These are phyloP conservation scores for Brachylomia viminalis DNA, from an alignment of 2,888 invertebrate species.

Conservation along the genomic window DNA sequence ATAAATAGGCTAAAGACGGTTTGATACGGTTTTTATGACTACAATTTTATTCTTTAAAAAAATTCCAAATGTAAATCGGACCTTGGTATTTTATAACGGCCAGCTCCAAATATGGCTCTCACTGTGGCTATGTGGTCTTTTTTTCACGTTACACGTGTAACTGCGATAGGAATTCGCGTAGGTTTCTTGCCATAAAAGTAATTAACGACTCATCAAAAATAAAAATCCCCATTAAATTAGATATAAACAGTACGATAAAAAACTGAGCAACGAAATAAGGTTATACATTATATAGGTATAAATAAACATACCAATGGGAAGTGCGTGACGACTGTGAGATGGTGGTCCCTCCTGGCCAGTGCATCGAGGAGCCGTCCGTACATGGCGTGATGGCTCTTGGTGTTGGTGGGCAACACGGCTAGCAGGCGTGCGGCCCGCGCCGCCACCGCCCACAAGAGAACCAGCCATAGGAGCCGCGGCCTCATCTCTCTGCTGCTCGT, in stretches of 20 bases:
- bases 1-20: neutral
- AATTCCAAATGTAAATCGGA: neutral
- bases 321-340: slow-evolving; percentile 87
- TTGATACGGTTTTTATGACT: neutral
- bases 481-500: slow-evolving; percentile 84
- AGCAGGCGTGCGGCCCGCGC: slow-evolving; percentile 83
- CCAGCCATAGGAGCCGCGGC: slow-evolving; percentile 79
- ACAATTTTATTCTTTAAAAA: neutral
- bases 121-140: neutral
- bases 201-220: neutral
- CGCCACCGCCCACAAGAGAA: slow-evolving; percentile 73
- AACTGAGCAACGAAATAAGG: neutral
- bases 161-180: neutral
- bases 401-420: slow-evolving; percentile 88
- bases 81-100: neutral
- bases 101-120: neutral
- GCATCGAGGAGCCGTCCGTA: slow-evolving; percentile 87
- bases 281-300: neutral
- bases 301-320: slow-evolving; percentile 86
- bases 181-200: neutral
- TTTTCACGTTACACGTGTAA: neutral
- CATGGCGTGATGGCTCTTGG: slow-evolving; percentile 89
- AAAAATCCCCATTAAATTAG: neutral
- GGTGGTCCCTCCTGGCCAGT: slow-evolving; percentile 83
- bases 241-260: slow-evolving; percentile 26